Evolutionary conservation across 1,140 invertebrate species (phyloP).

Genomic region (Scaptomyza montana): DNA sequence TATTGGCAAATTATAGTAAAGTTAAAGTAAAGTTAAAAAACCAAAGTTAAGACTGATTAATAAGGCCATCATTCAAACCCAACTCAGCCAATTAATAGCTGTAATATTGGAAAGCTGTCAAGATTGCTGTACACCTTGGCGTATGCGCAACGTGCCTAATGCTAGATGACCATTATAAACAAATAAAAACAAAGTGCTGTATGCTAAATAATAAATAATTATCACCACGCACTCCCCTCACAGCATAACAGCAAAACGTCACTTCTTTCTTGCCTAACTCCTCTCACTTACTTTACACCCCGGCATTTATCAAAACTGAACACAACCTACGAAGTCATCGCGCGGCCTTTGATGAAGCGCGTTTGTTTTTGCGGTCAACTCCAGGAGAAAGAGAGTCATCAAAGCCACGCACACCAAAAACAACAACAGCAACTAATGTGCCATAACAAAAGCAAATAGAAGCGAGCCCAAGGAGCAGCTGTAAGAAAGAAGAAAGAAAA

Average conservation of each 20-base stretch:
- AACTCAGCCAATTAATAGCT: not conserved
- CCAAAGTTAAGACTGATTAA: no score
- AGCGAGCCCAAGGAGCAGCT: conserved; percentile 47
- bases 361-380: conserved; percentile 39
- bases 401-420: conserved; percentile 32
- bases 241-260: not conserved
- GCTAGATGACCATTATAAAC: conserved; percentile 17
- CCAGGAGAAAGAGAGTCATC: conserved; percentile 64
- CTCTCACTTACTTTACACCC: not conserved
- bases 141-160: conserved; percentile 53
- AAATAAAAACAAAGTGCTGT: conserved; percentile 25
- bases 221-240: conserved; percentile 4
- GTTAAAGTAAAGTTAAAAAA: not conserved
- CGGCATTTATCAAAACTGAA: conserved; percentile 46
- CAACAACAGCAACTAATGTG: conserved; percentile 58
- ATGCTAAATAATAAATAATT: conserved; percentile 40
- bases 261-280: not conserved
- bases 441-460: conserved; percentile 70
- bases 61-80: no score
- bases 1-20: no score
- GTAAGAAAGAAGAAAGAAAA: conserved; percentile 17
- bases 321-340: conserved; percentile 68
- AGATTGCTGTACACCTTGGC: conserved; percentile 10
- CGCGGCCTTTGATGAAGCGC: conserved; percentile 69
- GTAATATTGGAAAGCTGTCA: conserved; percentile 1